Base-by-base conservation (phyloP, 2,113 vertebrate genomes). In the Sturnira hondurensis region DNA sequence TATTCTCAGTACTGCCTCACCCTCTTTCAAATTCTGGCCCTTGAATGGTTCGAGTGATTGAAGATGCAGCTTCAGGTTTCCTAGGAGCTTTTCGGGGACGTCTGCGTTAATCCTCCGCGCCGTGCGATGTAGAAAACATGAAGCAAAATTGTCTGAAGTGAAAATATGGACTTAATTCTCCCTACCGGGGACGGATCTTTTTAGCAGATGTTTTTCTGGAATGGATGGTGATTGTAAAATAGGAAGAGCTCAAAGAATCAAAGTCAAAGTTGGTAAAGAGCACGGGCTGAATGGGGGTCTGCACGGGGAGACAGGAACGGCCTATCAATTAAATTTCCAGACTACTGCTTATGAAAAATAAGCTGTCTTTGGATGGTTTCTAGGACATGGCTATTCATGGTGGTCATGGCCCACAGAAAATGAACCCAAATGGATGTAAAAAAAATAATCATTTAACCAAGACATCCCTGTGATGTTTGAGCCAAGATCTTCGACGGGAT, bases 101-200 rank as follows among this genome's bases (percentile, higher is more conserved):
- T 98, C 97, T 97, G 96, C 91, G 96, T 96, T 97, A 96, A 97
- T 97, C 96, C 96, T 98, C 93, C 54, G 86, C 68, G 94, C 86
- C 52, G 3, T 78, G 61, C 94, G 82, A 89, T 91, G 56, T 43
- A 97, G 94, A 97, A 96, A 97, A 92, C 84, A 91, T 96, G 87
- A 97, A 94, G 94, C 38, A 92, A 97, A 97, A 96, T 43, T 77
- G 89, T 91, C 97, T 96, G 96, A 96, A 97, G 97, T 97, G 97
- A 96, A 98, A 98, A 97, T 93, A 98, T 77, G 96, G 82, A 95
- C 97, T 98, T 97, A 71, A 98, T 98, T 98, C 97, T 97, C 97
- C 97, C 97, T 87, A 96, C 95, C 97, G 97, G 91, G 92, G 91
- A 93, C 56, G 90, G 91, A 98, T 98, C 97, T 96, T 97, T 96